A percentile compares a stretch with the other conserved stretches of the same genome.
Evolutionary conservation across 1,140 invertebrate species (phyloP).

Genomic region (Platyscapa corneri): DNA sequence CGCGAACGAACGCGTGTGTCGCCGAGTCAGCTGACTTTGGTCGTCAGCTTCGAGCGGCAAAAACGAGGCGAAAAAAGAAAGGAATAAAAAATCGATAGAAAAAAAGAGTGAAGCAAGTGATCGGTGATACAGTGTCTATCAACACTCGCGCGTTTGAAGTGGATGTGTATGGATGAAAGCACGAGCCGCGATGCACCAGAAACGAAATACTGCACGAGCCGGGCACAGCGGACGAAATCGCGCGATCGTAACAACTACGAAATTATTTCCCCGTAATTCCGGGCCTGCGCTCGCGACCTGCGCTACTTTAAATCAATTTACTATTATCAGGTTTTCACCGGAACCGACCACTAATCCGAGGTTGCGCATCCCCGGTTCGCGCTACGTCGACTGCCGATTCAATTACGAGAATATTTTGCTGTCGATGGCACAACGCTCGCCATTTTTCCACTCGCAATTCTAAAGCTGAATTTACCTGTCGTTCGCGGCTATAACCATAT

Average conservation of each 20-base stretch:
- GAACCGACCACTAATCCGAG: constrained; percentile 19
- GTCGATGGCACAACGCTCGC: background rate
- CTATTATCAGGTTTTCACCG: constrained; percentile 35
- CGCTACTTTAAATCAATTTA: constrained; percentile 40
- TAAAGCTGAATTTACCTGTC: background rate
- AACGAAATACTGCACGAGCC: background rate
- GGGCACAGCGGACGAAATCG: constrained; percentile 15
- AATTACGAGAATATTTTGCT: constrained; percentile 18
- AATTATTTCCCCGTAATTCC: constrained; percentile 36
- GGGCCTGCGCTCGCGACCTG: background rate
- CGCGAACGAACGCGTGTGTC: background rate
- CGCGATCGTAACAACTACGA: constrained; percentile 9
- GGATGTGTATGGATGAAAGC: background rate
- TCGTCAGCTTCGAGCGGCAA: background rate
- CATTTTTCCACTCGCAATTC: background rate
- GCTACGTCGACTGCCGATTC: constrained; percentile 6
- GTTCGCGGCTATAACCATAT: background rate
- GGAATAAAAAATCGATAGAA: background rate
- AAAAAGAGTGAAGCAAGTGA: background rate
- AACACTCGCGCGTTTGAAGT: background rate
- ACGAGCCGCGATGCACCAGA: too few relatives aligned
- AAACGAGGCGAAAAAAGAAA: background rate
- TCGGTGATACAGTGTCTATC: too few relatives aligned
- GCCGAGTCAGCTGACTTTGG: constrained; percentile 4
- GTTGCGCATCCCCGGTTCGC: background rate